phyloP scores from a whole-genome alignment of 2,797 vertebrate species.

The Sebastes cheni region DNA sequence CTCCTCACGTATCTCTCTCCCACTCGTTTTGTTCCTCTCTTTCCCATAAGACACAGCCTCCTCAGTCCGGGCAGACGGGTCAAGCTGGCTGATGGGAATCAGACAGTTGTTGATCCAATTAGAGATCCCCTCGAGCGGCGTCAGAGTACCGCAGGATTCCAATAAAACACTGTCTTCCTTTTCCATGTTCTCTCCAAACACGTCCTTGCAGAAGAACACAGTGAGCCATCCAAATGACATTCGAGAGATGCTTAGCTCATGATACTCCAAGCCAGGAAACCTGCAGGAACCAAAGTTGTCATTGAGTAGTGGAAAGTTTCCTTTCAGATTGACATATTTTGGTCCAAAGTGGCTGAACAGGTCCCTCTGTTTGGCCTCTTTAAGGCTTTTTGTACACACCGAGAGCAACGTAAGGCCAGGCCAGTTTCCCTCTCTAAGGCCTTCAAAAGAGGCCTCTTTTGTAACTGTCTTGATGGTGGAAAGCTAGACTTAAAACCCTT shows the following conservation, averaged over 20 bases:
- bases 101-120: constrained; percentile 81
- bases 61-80: constrained; percentile 65
- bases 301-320: constrained; percentile 26
- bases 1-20: constrained; percentile 11
- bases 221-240: constrained; percentile 14
- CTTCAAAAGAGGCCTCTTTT: constrained; percentile 68
- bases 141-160: constrained; percentile 61
- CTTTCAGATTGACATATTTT: constrained; percentile 51
- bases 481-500: constrained; percentile 16
- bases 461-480: constrained; percentile 51
- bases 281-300: constrained; percentile 27
- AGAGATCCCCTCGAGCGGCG: constrained; percentile 64
- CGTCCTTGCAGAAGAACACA: constrained; percentile 40
- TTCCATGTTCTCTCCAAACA: constrained; percentile 33
- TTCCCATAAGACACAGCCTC: constrained; percentile 61
- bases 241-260: constrained; percentile 29
- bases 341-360: constrained; percentile 45
- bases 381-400: constrained; percentile 25
- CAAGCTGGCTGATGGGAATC: constrained; percentile 74
- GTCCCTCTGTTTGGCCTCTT: constrained; percentile 52
- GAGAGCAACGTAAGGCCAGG: constrained; percentile 30
- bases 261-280: constrained; percentile 9
- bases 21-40: constrained; percentile 3
- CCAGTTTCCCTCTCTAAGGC: constrained; percentile 52
- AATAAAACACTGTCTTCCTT: constrained; percentile 52